phyloP scores from a whole-genome alignment of 2,888 invertebrate species.

The Pocota personata region DNA sequence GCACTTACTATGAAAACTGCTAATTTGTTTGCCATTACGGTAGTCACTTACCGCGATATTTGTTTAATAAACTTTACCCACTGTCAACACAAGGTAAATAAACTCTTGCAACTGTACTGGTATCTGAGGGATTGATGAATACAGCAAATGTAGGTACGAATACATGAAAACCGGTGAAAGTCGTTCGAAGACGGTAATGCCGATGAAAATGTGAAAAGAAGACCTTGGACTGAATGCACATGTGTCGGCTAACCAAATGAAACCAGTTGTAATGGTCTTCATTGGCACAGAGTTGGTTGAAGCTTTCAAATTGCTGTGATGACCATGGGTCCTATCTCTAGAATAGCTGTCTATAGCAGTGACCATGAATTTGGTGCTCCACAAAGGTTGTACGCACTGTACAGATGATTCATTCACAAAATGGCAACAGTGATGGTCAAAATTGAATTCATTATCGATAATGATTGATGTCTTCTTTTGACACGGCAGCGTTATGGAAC shows the following conservation, averaged over 20 bases:
- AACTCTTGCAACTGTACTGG: not conserved
- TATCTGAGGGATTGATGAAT: not conserved
- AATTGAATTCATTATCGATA: not conserved
- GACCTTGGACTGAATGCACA: conserved; percentile 45
- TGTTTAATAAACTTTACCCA: not conserved
- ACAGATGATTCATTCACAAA: not conserved
- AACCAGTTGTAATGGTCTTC: not conserved
- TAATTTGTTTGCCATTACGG: conserved; percentile 35
- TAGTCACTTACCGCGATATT: conserved; percentile 16
- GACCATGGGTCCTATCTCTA: not conserved
- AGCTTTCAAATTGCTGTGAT: not conserved
- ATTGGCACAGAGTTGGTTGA: not conserved
- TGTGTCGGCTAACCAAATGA: not conserved
- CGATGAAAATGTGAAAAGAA: conserved; percentile 15
- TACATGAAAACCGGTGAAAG: conserved; percentile 17
- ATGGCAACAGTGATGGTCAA: not conserved
- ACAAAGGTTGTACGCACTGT: not conserved
- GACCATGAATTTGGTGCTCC: not conserved
- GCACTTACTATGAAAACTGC: not conserved
- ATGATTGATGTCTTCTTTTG: not conserved
- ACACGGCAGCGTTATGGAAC: not conserved
- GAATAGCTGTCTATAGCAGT: not conserved
- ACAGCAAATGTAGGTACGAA: not conserved
- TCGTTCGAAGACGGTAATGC: not conserved
- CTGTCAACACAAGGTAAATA: conserved; percentile 14